phyloP scores from a whole-genome alignment of 2,888 invertebrate genomes.

The Vanessa cardui region DNA sequence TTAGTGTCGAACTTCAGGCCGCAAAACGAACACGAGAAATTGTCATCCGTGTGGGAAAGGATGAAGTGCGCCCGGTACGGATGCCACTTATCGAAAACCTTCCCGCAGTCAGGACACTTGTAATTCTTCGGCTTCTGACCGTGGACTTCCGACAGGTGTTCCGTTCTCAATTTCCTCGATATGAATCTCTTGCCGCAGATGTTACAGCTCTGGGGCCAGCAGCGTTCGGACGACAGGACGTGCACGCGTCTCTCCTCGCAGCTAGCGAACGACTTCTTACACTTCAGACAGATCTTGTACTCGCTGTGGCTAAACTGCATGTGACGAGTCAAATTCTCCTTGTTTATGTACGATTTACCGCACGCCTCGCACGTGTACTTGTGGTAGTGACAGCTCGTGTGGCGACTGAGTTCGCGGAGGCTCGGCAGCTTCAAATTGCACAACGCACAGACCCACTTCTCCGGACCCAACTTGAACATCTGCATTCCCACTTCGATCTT shows the following conservation, averaged over 20 bases:
- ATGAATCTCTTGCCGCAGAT: conserved; percentile 59
- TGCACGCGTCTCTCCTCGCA: conserved; percentile 56
- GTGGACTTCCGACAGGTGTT: conserved; percentile 53
- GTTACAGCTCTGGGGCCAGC: conserved; percentile 58
- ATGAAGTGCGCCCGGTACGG: conserved; percentile 58
- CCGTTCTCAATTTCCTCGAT: conserved; percentile 49
- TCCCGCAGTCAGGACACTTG: conserved; percentile 46
- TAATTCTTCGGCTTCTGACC: conserved; percentile 45
- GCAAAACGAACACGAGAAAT: conserved; percentile 57
- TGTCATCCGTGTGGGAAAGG: conserved; percentile 56
- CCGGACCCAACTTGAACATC: conserved; percentile 55
- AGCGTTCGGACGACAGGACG: conserved; percentile 50
- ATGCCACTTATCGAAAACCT: conserved; percentile 51
- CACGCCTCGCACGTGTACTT: conserved; percentile 64
- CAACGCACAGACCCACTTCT: conserved; percentile 56
- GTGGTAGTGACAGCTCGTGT: conserved; percentile 59
- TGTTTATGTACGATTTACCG: conserved; percentile 60
- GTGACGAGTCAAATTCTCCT: conserved; percentile 52
- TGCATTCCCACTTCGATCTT: conserved; percentile 57
- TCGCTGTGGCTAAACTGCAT: conserved; percentile 46
- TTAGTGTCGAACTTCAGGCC: conserved; percentile 69
- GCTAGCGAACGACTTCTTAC: conserved; percentile 53
- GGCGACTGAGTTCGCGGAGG: conserved; percentile 57
- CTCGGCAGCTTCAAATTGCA: conserved; percentile 54
- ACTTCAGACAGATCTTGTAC: conserved; percentile 50